phyloP scores from a whole-genome alignment of 2,113 vertebrate species.

The Leucoraja erinaceus region DNA sequence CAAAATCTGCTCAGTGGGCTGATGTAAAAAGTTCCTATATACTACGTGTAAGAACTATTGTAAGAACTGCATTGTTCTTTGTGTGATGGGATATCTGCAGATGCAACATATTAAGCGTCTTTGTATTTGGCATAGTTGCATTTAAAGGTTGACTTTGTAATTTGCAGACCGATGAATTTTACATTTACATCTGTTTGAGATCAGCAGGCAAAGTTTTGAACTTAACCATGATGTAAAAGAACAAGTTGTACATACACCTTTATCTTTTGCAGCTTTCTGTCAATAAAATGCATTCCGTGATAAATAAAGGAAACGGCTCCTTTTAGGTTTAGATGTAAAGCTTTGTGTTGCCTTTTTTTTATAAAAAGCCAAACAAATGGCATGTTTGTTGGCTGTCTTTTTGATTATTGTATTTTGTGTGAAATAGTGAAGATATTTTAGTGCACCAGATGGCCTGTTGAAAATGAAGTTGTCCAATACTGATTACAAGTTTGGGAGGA shows the following conservation, averaged over 20 bases:
- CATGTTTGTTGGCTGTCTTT: neutral
- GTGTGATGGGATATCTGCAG: neutral
- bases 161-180: slow-evolving; percentile 37
- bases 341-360: slow-evolving; percentile 11
- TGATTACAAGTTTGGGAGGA: neutral
- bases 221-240: slow-evolving; percentile 37
- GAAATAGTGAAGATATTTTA: slow-evolving; percentile 17
- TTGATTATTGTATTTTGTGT: neutral
- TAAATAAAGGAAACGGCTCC: slow-evolving; percentile 55
- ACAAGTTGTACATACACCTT: slow-evolving; percentile 33
- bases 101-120: neutral
- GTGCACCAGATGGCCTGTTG: neutral
- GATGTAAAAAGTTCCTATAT: slow-evolving; percentile 14
- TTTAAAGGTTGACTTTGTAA: slow-evolving; percentile 33
- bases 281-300: slow-evolving; percentile 82
- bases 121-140: slow-evolving; percentile 6
- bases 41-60: slow-evolving; percentile 27
- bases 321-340: slow-evolving; percentile 34
- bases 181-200: slow-evolving; percentile 37
- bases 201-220: slow-evolving; percentile 33
- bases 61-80: slow-evolving; percentile 33
- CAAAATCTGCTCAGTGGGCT: slow-evolving; percentile 33
- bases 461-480: neutral
- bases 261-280: slow-evolving; percentile 61
- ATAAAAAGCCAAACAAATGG: neutral